Evolutionary conservation across 2,113 vertebrate species (phyloP).

Genomic region (Crotalus tigris): DNA sequence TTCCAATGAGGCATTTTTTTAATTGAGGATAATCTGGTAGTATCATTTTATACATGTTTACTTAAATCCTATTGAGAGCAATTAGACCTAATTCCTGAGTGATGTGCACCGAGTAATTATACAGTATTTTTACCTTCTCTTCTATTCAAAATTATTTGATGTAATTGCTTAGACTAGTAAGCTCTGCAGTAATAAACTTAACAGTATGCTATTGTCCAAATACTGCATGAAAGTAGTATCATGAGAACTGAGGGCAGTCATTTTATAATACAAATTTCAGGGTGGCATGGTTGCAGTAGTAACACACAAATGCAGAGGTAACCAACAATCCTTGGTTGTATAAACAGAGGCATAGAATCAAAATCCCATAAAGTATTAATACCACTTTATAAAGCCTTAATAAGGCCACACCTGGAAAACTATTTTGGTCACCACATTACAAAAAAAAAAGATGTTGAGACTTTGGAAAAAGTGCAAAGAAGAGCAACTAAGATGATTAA

Average conservation of each 20-base stretch:
- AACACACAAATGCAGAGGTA: background rate
- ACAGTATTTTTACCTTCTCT: background rate
- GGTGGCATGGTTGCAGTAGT: background rate
- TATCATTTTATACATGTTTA: background rate
- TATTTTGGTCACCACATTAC: no score
- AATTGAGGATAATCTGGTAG: background rate
- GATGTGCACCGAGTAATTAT: background rate
- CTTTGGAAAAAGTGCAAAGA: no score
- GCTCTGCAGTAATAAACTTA: background rate
- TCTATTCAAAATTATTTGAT: background rate
- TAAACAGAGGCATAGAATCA: no score
- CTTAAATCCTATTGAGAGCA: background rate
- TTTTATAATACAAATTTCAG: background rate
- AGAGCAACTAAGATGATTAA: no score
- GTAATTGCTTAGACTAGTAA: background rate
- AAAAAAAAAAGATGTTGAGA: no score
- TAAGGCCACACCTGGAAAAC: no score
- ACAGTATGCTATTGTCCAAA: background rate
- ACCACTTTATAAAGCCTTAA: no score
- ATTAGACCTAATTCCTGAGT: background rate
- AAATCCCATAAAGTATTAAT: no score
- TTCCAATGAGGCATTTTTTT: background rate
- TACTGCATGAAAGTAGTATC: background rate
- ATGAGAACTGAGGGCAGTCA: background rate
- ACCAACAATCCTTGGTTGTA: no score